A percentile compares a stretch with the other conserved stretches of the same genome.
phyloP scores from a whole-genome alignment of 2,797 vertebrate species.

The Xenentodon cancila region DNA sequence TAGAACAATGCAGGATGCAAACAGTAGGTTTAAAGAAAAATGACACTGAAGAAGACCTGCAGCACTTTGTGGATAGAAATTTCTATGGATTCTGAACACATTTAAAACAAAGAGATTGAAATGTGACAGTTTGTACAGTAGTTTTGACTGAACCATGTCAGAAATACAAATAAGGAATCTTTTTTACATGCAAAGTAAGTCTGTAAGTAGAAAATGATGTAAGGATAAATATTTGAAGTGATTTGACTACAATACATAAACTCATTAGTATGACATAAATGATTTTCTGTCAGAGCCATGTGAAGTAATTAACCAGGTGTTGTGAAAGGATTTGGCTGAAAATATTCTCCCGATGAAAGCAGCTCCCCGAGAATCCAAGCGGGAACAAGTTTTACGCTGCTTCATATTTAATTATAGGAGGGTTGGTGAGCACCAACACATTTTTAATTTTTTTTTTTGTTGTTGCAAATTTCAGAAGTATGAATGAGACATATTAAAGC shows the following conservation, averaged over 20 bases:
- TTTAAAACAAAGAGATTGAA: background rate
- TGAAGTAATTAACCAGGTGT: constrained; percentile 1
- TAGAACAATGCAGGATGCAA: constrained; percentile 38
- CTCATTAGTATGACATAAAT: too few relatives aligned
- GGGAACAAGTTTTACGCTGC: constrained; percentile 20
- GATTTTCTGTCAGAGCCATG: background rate
- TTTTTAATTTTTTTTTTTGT: background rate
- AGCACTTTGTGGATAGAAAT: background rate
- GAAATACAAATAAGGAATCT: background rate
- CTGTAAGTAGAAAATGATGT: constrained; percentile 1
- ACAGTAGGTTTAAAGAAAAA: constrained; percentile 14
- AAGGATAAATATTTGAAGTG: too few relatives aligned
- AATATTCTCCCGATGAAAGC: constrained; percentile 21
- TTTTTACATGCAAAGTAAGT: background rate
- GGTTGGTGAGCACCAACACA: constrained; percentile 17
- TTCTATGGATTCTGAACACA: constrained; percentile 4
- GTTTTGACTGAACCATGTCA: background rate
- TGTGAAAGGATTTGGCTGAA: constrained; percentile 11
- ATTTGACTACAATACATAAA: too few relatives aligned
- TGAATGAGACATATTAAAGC: background rate
- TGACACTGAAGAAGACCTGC: background rate
- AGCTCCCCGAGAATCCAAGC: constrained; percentile 11
- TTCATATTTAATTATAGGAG: constrained; percentile 48
- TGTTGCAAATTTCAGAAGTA: constrained; percentile 4
- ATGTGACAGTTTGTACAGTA: background rate